phyloP scores from a whole-genome alignment of 1,140 invertebrate species.

The Zaprionus ghesquierei region DNA sequence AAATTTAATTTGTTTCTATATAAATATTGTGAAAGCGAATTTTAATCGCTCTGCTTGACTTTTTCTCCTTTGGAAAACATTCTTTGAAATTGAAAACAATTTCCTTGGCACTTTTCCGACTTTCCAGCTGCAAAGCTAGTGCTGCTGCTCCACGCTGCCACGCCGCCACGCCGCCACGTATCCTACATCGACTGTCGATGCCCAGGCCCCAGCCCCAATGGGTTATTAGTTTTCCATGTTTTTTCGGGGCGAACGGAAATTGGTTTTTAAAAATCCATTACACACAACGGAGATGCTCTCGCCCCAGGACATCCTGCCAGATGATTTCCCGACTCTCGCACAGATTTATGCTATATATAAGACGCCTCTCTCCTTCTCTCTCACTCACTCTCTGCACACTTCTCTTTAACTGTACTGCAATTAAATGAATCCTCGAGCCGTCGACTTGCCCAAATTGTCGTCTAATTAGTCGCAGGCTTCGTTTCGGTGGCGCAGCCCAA shows the following conservation, averaged over 20 bases:
- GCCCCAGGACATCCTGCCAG: slow-evolving; percentile 50
- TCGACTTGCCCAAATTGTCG: slow-evolving; percentile 30
- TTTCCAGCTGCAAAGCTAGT: slow-evolving; percentile 8
- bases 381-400: not conserved
- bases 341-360: not conserved
- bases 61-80: slow-evolving; percentile 56
- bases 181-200: slow-evolving; percentile 14
- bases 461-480: slow-evolving; percentile 25
- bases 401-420: not conserved
- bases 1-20: slow-evolving; percentile 80
- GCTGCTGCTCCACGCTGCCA: not conserved
- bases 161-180: no score
- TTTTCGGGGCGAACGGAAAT: slow-evolving; percentile 63
- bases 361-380: not conserved
- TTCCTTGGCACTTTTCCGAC: slow-evolving; percentile 66
- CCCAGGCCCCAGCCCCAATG: slow-evolving; percentile 40
- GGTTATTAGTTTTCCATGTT: slow-evolving; percentile 76
- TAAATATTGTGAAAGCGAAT: slow-evolving; percentile 80
- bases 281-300: slow-evolving; percentile 46
- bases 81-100: slow-evolving; percentile 76
- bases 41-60: slow-evolving; percentile 62
- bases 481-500: no score
- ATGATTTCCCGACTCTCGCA: slow-evolving; percentile 32
- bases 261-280: slow-evolving; percentile 80
- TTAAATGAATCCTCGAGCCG: slow-evolving; percentile 19